Conservation (phyloP, 2,113 vertebrate genomes). For the Trematocara marginatum region DNA sequence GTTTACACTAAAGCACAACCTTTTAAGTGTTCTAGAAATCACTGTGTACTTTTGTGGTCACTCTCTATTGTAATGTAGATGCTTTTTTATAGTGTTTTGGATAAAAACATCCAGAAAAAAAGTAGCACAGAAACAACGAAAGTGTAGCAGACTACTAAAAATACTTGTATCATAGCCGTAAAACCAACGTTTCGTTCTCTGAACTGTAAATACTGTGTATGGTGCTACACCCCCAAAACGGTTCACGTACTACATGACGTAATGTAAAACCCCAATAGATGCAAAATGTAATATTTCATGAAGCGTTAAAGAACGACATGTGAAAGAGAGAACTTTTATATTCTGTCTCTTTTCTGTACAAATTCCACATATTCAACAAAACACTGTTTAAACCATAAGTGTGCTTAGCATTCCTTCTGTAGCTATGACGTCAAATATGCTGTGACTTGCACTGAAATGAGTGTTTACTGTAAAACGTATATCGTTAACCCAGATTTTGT, state of each 20-base stretch:
- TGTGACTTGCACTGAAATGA: slow-evolving; percentile 61
- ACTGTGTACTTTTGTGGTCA: slow-evolving; percentile 59
- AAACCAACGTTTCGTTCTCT: slow-evolving; percentile 42
- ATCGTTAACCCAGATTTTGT: slow-evolving; percentile 28
- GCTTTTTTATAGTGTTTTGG: slow-evolving; percentile 36
- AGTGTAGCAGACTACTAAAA: slow-evolving; percentile 33
- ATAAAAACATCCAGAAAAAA: slow-evolving; percentile 5
- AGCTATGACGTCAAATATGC: slow-evolving; percentile 60
- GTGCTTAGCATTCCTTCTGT: slow-evolving; percentile 73
- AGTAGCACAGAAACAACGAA: not conserved
- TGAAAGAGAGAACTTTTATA: slow-evolving; percentile 52
- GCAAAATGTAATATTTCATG: slow-evolving; percentile 48
- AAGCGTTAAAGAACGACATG: slow-evolving; percentile 18
- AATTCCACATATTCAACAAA: slow-evolving; percentile 45
- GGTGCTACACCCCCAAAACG: slow-evolving; percentile 62
- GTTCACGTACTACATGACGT: slow-evolving; percentile 22
- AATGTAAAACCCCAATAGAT: slow-evolving; percentile 19
- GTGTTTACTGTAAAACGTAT: slow-evolving; percentile 36
- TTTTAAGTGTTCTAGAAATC: slow-evolving; percentile 52
- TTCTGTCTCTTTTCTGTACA: slow-evolving; percentile 50
- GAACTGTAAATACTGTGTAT: slow-evolving; percentile 53
- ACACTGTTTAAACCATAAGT: slow-evolving; percentile 74
- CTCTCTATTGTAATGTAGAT: slow-evolving; percentile 17
- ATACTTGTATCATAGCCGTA: slow-evolving; percentile 25
- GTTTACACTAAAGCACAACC: slow-evolving; percentile 70